A percentile compares a stretch with the other conserved stretches of the same genome.
These are phyloP conservation scores for Scolanthus callimorphus DNA, from an alignment of 92 coral and sea anemone species.

Conservation along the genomic window DNA sequence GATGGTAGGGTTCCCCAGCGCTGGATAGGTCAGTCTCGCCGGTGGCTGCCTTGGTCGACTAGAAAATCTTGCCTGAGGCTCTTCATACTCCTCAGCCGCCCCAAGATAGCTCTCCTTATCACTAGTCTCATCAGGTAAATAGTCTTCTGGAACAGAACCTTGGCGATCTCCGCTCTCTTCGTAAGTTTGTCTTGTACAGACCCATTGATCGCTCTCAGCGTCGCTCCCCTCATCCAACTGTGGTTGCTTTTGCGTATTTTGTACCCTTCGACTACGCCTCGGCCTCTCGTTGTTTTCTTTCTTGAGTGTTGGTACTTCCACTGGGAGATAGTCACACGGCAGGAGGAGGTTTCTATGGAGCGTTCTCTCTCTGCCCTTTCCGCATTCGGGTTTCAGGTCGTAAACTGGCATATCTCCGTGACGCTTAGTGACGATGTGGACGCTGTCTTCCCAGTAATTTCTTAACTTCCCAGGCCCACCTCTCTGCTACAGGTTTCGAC, in stretches of 20 bases:
- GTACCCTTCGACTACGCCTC: not conserved
- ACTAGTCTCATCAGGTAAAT: not conserved
- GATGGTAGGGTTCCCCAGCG: no score
- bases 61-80: no score
- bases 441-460: constrained; percentile 50
- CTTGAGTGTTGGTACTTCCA: not conserved
- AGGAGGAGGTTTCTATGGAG: constrained; percentile 53
- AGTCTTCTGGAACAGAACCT: not conserved
- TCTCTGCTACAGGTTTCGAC: constrained; percentile 50
- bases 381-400: constrained; percentile 35
- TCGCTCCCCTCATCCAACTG: no score
- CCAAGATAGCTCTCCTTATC: no score
- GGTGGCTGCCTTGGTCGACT: no score
- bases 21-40: no score
- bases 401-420: constrained; percentile 44
- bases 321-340: constrained; percentile 30
- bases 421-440: constrained; percentile 24
- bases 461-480: constrained; percentile 63
- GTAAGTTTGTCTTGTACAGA: not conserved
- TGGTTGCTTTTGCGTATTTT: not conserved
- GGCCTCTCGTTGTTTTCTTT: not conserved
- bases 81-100: no score
- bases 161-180: not conserved
- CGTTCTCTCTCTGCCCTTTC: constrained; percentile 29
- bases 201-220: not conserved